Evolutionary conservation across 2,888 invertebrate genomes (phyloP).

Genomic region (Caenorhabditis plicata): DNA sequence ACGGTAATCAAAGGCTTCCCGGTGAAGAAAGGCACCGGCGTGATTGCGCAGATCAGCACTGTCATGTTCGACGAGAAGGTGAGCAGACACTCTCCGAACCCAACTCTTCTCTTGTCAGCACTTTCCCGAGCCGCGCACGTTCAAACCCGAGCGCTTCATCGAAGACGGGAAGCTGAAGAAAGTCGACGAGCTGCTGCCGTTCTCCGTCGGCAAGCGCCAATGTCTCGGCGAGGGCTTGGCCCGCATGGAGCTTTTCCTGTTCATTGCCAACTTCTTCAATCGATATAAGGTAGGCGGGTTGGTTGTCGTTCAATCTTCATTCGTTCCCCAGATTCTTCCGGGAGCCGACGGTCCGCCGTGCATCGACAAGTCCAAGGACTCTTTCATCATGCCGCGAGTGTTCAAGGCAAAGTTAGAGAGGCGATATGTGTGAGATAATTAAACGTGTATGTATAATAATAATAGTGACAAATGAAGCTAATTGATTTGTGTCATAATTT

Average conservation of each 20-base stretch:
- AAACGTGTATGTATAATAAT: too few species aligned
- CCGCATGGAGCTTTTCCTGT: slow-evolving; percentile 36
- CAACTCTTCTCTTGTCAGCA: background rate
- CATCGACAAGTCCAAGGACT: background rate
- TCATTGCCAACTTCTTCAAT: slow-evolving; percentile 36
- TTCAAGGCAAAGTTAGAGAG: background rate
- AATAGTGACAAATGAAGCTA: too few species aligned
- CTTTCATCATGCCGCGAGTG: background rate
- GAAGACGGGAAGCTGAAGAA: slow-evolving; percentile 44
- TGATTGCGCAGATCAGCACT: slow-evolving; percentile 29
- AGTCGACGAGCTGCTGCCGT: slow-evolving; percentile 30
- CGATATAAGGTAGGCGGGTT: slow-evolving; percentile 12
- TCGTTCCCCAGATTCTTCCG: background rate
- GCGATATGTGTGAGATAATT: background rate
- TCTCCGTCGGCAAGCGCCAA: slow-evolving; percentile 35
- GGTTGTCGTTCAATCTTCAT: background rate
- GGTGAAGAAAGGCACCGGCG: slow-evolving; percentile 17
- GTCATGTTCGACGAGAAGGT: slow-evolving; percentile 25
- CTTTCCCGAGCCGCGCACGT: slow-evolving; percentile 19
- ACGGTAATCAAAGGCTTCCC: slow-evolving; percentile 9
- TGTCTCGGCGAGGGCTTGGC: slow-evolving; percentile 42
- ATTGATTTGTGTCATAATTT: too few species aligned
- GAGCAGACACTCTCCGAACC: background rate
- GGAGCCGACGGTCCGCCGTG: background rate
- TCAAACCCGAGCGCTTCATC: slow-evolving; percentile 36